phyloP scores from a whole-genome alignment of 2,797 vertebrate species.

The Labroides dimidiatus region DNA sequence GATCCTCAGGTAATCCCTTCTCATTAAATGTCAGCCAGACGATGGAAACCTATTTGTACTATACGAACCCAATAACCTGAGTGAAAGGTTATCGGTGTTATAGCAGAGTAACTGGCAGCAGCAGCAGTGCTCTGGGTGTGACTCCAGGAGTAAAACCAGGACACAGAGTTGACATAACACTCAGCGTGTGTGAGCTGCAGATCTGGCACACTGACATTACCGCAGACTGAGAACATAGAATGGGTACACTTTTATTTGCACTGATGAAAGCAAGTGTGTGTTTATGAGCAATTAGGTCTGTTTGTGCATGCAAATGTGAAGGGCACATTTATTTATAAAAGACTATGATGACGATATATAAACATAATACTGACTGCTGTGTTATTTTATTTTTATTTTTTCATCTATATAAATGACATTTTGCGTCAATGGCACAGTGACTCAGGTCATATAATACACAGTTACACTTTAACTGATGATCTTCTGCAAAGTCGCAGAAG shows the following conservation, averaged over 20 bases:
- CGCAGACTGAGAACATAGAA: constrained; percentile 31
- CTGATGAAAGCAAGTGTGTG: constrained; percentile 3
- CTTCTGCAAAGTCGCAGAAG: too few relatives aligned
- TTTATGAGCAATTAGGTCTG: background rate
- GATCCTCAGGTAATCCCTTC: constrained; percentile 17
- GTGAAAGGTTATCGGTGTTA: constrained; percentile 48
- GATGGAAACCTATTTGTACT: constrained; percentile 24
- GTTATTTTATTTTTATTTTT: too few relatives aligned
- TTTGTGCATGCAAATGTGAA: constrained; percentile 7
- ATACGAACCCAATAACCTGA: constrained; percentile 20
- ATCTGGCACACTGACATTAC: constrained; percentile 42
- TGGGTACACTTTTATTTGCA: constrained; percentile 11
- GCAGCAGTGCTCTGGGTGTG: constrained; percentile 46
- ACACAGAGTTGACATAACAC: constrained; percentile 31
- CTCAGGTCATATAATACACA: too few relatives aligned
- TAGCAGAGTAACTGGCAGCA: constrained; percentile 37
- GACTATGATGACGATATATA: too few relatives aligned
- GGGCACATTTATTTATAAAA: background rate
- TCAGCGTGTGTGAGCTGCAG: background rate
- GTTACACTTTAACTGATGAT: too few relatives aligned
- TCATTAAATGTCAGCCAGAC: constrained; percentile 23
- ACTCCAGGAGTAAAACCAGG: constrained; percentile 34
- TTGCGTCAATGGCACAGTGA: too few relatives aligned
- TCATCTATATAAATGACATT: too few relatives aligned
- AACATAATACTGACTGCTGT: too few relatives aligned